A percentile compares a stretch with the other conserved stretches of the same genome.
These are phyloP conservation scores for Zaprionus camerounensis DNA, from an alignment of 1,140 invertebrate species.

Conservation along the genomic window DNA sequence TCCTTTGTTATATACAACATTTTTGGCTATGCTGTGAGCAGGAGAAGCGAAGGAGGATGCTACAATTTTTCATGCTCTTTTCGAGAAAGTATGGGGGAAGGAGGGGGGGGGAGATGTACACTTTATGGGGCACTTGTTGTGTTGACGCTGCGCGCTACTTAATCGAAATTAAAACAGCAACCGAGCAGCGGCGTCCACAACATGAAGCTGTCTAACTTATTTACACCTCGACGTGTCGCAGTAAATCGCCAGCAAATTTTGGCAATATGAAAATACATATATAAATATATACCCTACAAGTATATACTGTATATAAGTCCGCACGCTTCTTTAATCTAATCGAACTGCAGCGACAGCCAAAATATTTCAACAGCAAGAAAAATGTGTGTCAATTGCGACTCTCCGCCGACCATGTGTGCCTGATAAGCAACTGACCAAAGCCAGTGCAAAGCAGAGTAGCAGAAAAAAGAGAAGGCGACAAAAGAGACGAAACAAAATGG, in stretches of 20 bases:
- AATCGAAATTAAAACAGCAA: constrained; percentile 66
- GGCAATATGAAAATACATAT: too few relatives aligned
- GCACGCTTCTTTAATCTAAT: constrained; percentile 40
- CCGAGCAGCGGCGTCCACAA: constrained; percentile 41
- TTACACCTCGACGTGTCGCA: constrained; percentile 16
- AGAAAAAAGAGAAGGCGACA: background rate
- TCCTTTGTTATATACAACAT: constrained; percentile 33
- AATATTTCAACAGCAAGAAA: constrained; percentile 17
- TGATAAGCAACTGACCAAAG: constrained; percentile 26
- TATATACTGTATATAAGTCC: background rate
- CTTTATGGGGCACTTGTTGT: constrained; percentile 80
- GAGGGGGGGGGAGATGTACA: background rate
- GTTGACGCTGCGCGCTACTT: constrained; percentile 58
- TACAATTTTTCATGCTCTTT: constrained; percentile 54
- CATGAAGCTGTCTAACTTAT: constrained; percentile 39
- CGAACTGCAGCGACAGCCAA: constrained; percentile 31
- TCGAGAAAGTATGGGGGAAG: background rate
- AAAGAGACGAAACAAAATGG: background rate
- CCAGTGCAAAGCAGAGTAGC: background rate
- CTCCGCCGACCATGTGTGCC: background rate
- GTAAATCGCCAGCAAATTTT: background rate
- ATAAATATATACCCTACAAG: background rate
- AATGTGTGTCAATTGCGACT: constrained; percentile 44
- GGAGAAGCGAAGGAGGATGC: background rate
- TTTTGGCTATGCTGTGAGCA: background rate